These are phyloP conservation scores for Zhengitettix transpicula DNA, from an alignment of 2,888 invertebrate genomes.

Conservation along the genomic window DNA sequence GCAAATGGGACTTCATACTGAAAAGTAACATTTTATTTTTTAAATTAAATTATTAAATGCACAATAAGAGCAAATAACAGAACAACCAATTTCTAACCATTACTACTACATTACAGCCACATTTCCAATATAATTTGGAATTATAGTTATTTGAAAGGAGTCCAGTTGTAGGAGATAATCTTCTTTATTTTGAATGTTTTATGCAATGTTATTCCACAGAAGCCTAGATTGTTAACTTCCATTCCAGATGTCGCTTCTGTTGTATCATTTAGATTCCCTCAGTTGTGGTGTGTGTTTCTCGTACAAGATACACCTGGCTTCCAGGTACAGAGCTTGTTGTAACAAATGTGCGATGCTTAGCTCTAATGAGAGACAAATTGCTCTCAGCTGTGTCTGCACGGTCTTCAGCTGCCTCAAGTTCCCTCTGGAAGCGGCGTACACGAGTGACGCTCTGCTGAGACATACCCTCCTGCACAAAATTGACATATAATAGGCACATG, in stretches of 20 bases:
- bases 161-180: background rate
- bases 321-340: conserved; percentile 86
- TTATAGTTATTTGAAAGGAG: background rate
- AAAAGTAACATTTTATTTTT: no score
- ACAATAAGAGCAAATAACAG: no score
- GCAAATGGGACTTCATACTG: no score
- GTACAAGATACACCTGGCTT: conserved; percentile 79
- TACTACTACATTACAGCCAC: no score
- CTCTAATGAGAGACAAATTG: conserved; percentile 85
- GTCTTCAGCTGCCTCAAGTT: conserved; percentile 93
- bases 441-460: conserved; percentile 85
- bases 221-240: background rate
- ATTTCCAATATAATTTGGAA: no score
- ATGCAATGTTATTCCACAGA: background rate
- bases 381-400: conserved; percentile 90
- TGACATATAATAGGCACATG: background rate
- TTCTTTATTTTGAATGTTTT: background rate
- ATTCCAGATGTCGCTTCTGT: background rate
- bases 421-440: conserved; percentile 95
- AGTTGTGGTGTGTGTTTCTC: conserved; percentile 46
- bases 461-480: conserved; percentile 56
- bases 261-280: conserved; percentile 10
- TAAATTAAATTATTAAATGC: no score
- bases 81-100: no score
- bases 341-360: conserved; percentile 96